A percentile compares a stretch with the other conserved stretches of the same genome.
Conservation (phyloP, 37 sponge, comb jelly and placozoan species). For the Cladorhizidae sp. region DNA sequence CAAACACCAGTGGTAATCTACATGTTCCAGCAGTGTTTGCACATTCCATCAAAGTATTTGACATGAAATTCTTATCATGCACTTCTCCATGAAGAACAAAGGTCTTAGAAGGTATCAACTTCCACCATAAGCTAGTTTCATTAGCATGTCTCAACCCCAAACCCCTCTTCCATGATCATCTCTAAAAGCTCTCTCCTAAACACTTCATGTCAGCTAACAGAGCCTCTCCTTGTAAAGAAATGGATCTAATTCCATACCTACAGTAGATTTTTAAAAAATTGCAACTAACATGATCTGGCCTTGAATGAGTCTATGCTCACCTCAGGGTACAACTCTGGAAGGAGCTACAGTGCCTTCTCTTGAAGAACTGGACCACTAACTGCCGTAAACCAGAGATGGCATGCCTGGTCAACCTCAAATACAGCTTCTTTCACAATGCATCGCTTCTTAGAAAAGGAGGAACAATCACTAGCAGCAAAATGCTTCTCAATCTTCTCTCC, state of each 20-base stretch:
- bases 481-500: background rate
- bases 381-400: conserved; percentile 1
- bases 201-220: background rate
- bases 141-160: background rate
- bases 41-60: background rate
- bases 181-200: background rate
- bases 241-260: background rate
- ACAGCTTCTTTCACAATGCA: background rate
- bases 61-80: background rate
- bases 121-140: no score
- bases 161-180: background rate
- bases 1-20: background rate
- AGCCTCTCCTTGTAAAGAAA: background rate
- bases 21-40: no score
- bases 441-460: background rate
- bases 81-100: background rate
- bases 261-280: background rate
- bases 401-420: background rate
- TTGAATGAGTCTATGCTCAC: background rate
- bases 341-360: background rate
- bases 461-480: background rate
- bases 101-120: conserved; percentile 1
- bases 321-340: conserved; percentile 1
- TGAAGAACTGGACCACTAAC: background rate
- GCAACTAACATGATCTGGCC: background rate